Conservation (phyloP, 2,797 vertebrate genomes). For the Molossus molossus region DNA sequence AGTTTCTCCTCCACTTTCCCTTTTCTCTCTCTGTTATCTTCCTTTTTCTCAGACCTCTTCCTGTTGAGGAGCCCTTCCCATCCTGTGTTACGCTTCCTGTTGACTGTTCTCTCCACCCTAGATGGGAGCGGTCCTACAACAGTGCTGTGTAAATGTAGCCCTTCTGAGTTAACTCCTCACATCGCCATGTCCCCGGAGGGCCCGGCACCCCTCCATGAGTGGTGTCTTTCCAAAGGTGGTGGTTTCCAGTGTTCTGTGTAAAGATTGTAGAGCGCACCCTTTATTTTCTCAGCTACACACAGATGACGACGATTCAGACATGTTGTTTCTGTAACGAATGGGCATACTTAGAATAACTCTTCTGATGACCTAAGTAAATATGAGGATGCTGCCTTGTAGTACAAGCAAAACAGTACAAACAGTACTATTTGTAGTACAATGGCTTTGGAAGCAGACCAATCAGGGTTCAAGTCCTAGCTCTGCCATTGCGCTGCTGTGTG, state of each 20-base stretch:
- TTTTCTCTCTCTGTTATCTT: conserved; percentile 23
- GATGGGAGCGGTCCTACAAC: conserved; percentile 6
- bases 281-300: conserved; percentile 45
- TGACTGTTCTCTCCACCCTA: conserved; percentile 58
- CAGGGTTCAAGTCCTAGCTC: background rate
- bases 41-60: conserved; percentile 66
- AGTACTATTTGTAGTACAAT: background rate
- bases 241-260: background rate
- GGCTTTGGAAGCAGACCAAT: background rate
- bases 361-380: background rate
- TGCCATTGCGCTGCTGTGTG: background rate
- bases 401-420: background rate
- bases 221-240: conserved; percentile 20
- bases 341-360: background rate
- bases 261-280: background rate
- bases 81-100: conserved; percentile 69
- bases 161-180: conserved; percentile 37
- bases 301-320: background rate
- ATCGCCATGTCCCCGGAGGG: background rate
- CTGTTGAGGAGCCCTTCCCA: conserved; percentile 64
- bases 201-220: background rate
- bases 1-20: background rate
- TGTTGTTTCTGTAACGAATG: conserved; percentile 49
- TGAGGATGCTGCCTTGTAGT: background rate
- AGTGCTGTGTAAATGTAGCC: conserved; percentile 66